Conservation (phyloP, 2,888 invertebrate genomes). For the Tenthredo distinguenda region DNA sequence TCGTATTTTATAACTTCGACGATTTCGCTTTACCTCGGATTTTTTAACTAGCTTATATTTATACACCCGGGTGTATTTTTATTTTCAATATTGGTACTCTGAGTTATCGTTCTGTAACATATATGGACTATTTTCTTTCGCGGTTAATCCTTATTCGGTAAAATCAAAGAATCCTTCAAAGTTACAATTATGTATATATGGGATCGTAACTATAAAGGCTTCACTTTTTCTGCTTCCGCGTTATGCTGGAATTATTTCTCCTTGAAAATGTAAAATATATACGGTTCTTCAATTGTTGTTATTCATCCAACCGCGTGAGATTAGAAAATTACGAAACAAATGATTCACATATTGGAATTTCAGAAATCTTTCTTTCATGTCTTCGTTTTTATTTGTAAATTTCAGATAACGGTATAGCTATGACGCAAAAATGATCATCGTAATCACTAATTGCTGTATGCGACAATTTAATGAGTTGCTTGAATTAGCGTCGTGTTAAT, state of each 20-base stretch:
- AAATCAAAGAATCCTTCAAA: conserved; percentile 37
- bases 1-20: background rate
- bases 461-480: background rate
- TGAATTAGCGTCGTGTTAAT: conserved; percentile 4
- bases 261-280: background rate
- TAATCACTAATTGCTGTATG: conserved; percentile 9
- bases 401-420: background rate
- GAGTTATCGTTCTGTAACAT: background rate
- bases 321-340: background rate
- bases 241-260: background rate
- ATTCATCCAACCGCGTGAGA: background rate
- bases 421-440: conserved; percentile 16
- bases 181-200: background rate
- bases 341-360: background rate
- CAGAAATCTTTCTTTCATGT: background rate
- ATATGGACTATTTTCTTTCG: background rate
- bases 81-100: background rate
- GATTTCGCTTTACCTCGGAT: background rate
- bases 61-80: background rate
- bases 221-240: conserved; percentile 21
- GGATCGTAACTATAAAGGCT: conserved; percentile 38
- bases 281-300: background rate
- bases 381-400: background rate
- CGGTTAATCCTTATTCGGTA: conserved; percentile 5
- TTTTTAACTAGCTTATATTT: background rate